Evolutionary conservation across 1,140 invertebrate species (phyloP).

Genomic region (Paracyclopina nana): DNA sequence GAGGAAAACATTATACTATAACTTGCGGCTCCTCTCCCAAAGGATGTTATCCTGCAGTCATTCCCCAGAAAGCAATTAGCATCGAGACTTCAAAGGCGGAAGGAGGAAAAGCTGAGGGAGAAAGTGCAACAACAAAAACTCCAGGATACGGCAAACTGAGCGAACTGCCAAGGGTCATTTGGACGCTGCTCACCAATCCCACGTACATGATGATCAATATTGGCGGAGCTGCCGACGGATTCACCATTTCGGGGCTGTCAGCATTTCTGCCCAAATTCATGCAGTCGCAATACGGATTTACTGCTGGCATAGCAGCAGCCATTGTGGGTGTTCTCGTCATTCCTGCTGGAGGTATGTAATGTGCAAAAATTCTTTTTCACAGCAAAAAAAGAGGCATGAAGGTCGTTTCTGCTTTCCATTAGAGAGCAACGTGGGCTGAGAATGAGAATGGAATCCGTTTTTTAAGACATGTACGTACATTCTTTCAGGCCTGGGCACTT

Average conservation of each 20-base stretch:
- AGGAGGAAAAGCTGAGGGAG: no score
- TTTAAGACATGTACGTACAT: conserved; percentile 27
- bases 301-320: conserved; percentile 44
- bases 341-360: conserved; percentile 38
- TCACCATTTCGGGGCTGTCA: conserved; percentile 54
- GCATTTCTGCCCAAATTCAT: conserved; percentile 60
- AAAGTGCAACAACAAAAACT: no score
- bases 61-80: conserved; percentile 35
- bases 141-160: conserved; percentile 38
- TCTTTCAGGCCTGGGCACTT: conserved; percentile 51
- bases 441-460: conserved; percentile 24
- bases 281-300: conserved; percentile 58
- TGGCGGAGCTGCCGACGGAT: conserved; percentile 51
- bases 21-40: no score
- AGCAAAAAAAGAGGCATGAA: neutral
- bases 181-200: conserved; percentile 44
- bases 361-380: neutral
- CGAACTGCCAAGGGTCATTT: conserved; percentile 42
- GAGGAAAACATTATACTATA: no score
- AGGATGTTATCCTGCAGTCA: conserved; percentile 18
- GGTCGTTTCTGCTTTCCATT: no score
- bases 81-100: conserved; percentile 34
- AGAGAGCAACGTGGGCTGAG: no score
- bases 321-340: conserved; percentile 54
- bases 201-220: conserved; percentile 59